phyloP scores from a whole-genome alignment of 53 echinoderm and acorn worm genomes.

The Mesocentrotus franciscanus region DNA sequence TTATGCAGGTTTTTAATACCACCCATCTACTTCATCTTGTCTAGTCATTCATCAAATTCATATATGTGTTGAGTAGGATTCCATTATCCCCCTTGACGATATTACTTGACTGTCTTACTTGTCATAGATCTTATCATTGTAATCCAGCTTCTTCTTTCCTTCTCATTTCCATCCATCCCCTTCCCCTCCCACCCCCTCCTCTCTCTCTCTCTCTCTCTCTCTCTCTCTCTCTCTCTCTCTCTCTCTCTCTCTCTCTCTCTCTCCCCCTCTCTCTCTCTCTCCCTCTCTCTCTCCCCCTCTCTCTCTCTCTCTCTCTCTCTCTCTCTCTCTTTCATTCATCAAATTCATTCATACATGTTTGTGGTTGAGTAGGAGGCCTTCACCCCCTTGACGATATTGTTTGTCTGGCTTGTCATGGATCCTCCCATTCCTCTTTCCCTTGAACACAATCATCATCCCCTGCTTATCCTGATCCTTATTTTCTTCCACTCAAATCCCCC shows the following conservation, averaged over 20 bases:
- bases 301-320: not conserved
- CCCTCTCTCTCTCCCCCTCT: not conserved
- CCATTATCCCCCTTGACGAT: not conserved
- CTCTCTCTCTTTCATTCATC: not conserved
- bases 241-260: too few species aligned
- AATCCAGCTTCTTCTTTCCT: not conserved
- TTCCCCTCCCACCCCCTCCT: not conserved
- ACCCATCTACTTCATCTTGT: not conserved
- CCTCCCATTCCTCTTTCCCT: too few species aligned
- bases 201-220: not conserved
- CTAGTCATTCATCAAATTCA: constrained; percentile 5
- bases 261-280: not conserved
- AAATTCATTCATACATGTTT: not conserved
- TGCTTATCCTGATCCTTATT: not conserved
- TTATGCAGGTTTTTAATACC: not conserved
- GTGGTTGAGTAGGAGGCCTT: not conserved
- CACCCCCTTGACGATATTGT: not conserved
- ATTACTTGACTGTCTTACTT: not conserved
- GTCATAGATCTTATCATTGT: not conserved
- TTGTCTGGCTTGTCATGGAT: not conserved
- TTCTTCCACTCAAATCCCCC: not conserved
- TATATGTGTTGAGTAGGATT: not conserved
- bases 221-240: not conserved
- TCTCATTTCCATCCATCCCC: not conserved
- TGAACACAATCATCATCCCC: not conserved